Evolutionary conservation across 1,140 invertebrate species (phyloP).

Genomic region (Eriocheir sinensis): DNA sequence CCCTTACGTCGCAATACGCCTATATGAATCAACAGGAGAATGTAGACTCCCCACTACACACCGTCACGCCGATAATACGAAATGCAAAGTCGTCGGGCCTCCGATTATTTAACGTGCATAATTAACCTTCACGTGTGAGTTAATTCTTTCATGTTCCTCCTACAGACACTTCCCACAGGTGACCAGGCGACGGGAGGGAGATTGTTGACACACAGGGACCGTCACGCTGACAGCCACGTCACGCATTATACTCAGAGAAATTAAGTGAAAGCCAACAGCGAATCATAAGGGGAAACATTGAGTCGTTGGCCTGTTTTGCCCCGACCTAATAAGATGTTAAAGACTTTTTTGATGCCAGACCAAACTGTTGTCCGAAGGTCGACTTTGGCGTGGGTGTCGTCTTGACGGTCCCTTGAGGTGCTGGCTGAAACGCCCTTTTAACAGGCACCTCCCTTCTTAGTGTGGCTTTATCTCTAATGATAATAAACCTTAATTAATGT

Average conservation of each 20-base stretch:
- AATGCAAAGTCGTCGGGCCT: constrained; percentile 18
- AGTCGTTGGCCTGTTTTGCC: too few species aligned
- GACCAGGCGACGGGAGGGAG: background rate
- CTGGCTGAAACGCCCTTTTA: background rate
- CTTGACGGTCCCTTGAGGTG: background rate
- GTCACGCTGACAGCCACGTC: background rate
- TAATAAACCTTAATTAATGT: background rate
- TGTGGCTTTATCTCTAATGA: background rate
- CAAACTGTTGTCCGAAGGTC: too few species aligned
- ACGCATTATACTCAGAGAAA: background rate
- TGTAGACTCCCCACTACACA: too few species aligned
- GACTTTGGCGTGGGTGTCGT: background rate
- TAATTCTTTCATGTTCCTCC: background rate
- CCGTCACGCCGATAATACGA: too few species aligned
- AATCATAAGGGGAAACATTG: too few species aligned
- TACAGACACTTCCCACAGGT: too few species aligned
- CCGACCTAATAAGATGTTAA: too few species aligned
- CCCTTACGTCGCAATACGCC: too few species aligned
- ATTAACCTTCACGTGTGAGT: background rate
- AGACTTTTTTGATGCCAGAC: too few species aligned
- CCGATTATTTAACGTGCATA: background rate
- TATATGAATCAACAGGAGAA: too few species aligned
- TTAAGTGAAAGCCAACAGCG: too few species aligned
- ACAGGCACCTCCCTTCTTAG: background rate
- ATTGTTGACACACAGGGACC: background rate